A percentile compares a stretch with the other conserved stretches of the same genome.
Conservation (phyloP, 1,140 invertebrate genomes). For the Carposina sasakii region DNA sequence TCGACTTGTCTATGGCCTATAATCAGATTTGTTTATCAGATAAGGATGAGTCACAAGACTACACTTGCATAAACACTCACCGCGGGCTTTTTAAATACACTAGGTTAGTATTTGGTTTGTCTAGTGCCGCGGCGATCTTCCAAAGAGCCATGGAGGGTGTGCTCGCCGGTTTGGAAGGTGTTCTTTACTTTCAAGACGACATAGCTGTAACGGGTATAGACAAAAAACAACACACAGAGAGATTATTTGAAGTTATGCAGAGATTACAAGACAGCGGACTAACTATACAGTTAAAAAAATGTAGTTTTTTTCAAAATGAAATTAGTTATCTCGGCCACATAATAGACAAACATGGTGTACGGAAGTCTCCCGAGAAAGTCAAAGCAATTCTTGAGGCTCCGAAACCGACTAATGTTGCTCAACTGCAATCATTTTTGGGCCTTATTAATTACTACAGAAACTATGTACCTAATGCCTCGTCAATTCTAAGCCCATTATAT, state of each 20-base stretch:
- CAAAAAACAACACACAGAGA: constrained; percentile 24
- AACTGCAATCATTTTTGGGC: constrained; percentile 1
- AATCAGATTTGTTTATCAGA: constrained; percentile 4
- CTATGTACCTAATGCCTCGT: background rate
- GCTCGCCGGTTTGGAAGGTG: constrained; percentile 9
- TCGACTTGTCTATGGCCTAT: constrained; percentile 20
- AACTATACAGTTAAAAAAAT: constrained; percentile 9
- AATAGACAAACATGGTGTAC: background rate
- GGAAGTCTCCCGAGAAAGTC: background rate
- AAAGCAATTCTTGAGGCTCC: background rate
- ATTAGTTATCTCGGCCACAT: background rate
- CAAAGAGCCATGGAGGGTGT: constrained; percentile 30
- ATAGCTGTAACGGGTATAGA: constrained; percentile 23
- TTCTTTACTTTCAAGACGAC: constrained; percentile 12
- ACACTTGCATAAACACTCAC: constrained; percentile 27
- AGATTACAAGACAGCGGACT: background rate
- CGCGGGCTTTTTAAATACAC: constrained; percentile 6
- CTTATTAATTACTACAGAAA: background rate
- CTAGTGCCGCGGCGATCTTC: constrained; percentile 25
- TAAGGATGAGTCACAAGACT: constrained; percentile 17
- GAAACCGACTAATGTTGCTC: background rate
- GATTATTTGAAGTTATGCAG: constrained; percentile 28
- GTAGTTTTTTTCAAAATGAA: constrained; percentile 11
- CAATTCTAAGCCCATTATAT: background rate
- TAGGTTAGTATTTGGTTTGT: constrained; percentile 22